phyloP scores from a whole-genome alignment of 2,888 invertebrate genomes.

The Protodeltote pygarga region DNA sequence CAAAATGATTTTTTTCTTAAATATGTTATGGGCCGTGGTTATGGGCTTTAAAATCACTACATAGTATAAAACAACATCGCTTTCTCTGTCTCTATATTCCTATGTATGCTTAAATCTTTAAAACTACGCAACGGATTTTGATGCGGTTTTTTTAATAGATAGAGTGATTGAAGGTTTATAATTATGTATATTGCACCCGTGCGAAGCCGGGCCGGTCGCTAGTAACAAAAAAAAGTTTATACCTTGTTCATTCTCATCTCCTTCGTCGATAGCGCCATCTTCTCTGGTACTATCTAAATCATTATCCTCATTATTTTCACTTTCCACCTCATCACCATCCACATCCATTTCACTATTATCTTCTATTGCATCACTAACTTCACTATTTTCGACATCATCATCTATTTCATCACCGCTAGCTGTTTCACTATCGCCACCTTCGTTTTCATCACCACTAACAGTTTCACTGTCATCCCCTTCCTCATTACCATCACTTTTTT shows the following conservation, averaged over 20 bases:
- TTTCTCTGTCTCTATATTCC: no score
- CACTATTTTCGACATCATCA: constrained; percentile 30
- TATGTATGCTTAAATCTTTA: no score
- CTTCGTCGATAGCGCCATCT: constrained; percentile 38
- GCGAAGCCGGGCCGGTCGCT: no score
- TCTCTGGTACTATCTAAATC: constrained; percentile 56
- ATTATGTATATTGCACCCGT: no score
- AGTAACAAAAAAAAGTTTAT: no score
- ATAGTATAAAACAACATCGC: no score
- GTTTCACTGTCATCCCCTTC: constrained; percentile 16
- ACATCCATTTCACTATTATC: constrained; percentile 35
- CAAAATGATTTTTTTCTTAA: no score
- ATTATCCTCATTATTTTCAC: constrained; percentile 30
- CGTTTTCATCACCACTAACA: constrained; percentile 36
- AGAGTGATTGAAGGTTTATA: no score
- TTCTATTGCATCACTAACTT: constrained; percentile 28
- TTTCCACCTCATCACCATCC: constrained; percentile 21
- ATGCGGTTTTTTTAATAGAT: no score
- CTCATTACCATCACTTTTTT: constrained; percentile 59
- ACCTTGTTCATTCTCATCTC: constrained; percentile 4
- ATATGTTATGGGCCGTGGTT: no score
- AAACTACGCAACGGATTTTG: no score
- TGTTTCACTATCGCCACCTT: constrained; percentile 36
- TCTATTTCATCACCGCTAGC: constrained; percentile 33
- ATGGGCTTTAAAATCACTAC: no score